A percentile compares a stretch with the other conserved stretches of the same genome.
phyloP scores from a whole-genome alignment of 2,797 vertebrate genomes.

The Heteromormyrus szaboi region DNA sequence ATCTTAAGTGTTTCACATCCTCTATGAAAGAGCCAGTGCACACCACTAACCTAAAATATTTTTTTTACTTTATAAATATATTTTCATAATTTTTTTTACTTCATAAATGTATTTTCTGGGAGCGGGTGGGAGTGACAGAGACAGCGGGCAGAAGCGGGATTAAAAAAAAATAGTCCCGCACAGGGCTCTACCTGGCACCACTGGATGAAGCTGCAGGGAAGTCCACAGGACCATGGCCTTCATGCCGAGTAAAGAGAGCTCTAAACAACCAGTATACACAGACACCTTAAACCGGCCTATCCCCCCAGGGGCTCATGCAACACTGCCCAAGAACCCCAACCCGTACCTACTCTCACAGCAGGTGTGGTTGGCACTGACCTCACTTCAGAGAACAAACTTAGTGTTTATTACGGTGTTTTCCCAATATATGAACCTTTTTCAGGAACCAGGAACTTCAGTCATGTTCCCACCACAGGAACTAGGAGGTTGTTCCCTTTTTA shows the following conservation, averaged over 20 bases:
- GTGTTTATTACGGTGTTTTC: neutral
- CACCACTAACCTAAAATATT: no score
- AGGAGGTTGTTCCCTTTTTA: neutral
- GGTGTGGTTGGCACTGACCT: neutral
- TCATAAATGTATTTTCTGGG: no score
- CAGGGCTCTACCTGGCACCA: no score
- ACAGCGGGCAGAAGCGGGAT: no score
- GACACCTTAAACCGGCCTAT: neutral
- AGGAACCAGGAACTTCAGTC: neutral
- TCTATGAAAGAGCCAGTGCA: no score
- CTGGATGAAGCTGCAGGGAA: neutral
- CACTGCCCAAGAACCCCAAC: neutral
- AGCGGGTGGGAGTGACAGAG: no score
- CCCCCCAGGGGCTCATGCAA: neutral
- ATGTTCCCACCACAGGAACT: no score
- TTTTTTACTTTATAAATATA: no score
- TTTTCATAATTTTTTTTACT: no score
- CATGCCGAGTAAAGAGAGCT: neutral
- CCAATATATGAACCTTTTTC: neutral
- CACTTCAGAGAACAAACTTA: neutral
- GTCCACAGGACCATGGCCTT: conserved; percentile 16
- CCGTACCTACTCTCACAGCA: neutral
- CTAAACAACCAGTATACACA: neutral
- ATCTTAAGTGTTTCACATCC: no score
- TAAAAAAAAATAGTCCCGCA: no score